phyloP scores from a whole-genome alignment of 2,888 invertebrate genomes.

The Pristionchus entomophagus region DNA sequence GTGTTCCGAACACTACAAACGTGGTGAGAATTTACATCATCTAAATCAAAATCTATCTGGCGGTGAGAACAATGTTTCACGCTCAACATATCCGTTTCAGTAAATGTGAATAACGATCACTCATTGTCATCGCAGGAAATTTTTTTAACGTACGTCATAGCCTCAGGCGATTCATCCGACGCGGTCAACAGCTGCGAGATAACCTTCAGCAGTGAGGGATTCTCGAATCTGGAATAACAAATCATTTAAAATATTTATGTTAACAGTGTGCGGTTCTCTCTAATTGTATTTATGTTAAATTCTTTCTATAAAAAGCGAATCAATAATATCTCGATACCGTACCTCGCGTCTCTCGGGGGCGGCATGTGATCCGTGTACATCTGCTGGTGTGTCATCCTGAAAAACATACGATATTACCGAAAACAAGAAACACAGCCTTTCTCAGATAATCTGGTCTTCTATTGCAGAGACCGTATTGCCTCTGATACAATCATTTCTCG shows the following conservation, averaged over 20 bases:
- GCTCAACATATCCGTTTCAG: too few species aligned
- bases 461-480: neutral
- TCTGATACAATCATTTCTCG: neutral
- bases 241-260: conserved; percentile 80
- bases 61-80: too few species aligned
- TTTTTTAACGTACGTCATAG: conserved; percentile 82
- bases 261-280: too few species aligned
- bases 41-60: too few species aligned
- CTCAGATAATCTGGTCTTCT: too few species aligned
- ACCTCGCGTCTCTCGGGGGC: conserved; percentile 37
- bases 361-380: conserved; percentile 45
- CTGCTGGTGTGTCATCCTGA: conserved; percentile 36
- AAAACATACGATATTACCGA: neutral
- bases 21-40: too few species aligned
- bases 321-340: neutral
- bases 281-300: too few species aligned
- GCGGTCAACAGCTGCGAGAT: conserved; percentile 93
- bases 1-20: too few species aligned
- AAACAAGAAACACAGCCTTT: too few species aligned
- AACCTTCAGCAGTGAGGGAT: conserved; percentile 95
- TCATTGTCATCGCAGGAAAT: too few species aligned
- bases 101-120: too few species aligned
- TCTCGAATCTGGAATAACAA: conserved; percentile 71
- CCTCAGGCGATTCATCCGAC: conserved; percentile 92
- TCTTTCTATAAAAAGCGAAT: neutral